phyloP scores from a whole-genome alignment of 2,888 invertebrate species.

The Alentia gelatinosa region DNA sequence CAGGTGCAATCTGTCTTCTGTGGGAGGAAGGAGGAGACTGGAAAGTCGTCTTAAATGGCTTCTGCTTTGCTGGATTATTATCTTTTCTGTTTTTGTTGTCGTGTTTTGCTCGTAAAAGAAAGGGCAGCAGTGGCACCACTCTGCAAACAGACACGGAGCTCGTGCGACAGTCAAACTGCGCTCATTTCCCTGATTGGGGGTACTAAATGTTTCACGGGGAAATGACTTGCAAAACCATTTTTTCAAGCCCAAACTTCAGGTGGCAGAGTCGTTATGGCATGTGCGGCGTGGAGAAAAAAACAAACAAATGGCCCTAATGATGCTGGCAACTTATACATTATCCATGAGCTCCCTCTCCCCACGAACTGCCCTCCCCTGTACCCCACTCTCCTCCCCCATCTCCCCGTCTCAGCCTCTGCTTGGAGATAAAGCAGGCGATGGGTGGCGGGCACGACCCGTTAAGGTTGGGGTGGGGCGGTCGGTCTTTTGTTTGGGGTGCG shows the following conservation, averaged over 20 bases:
- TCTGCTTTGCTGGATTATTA: no score
- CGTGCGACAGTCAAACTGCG: neutral
- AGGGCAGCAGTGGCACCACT: neutral
- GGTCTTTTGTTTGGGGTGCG: neutral
- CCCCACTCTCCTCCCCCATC: neutral
- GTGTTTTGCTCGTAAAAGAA: no score
- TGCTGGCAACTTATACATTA: conserved; percentile 20
- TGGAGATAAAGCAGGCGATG: neutral
- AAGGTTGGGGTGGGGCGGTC: neutral
- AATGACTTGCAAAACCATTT: neutral
- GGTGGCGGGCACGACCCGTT: neutral
- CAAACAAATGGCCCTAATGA: conserved; percentile 11
- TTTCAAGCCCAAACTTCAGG: neutral
- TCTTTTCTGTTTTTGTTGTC: no score
- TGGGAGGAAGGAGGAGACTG: no score
- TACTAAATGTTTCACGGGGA: conserved; percentile 16
- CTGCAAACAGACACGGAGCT: neutral
- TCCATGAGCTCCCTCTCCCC: neutral
- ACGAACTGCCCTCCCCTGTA: neutral
- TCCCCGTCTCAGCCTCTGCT: neutral
- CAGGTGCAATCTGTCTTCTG: no score
- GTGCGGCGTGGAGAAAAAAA: neutral
- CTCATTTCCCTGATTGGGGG: neutral
- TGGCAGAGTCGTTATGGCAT: neutral
- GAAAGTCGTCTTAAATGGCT: no score